Evolutionary conservation across 37 sponge, comb jelly and placozoan genomes (phyloP).

Genomic region (Eunapius fragilis): DNA sequence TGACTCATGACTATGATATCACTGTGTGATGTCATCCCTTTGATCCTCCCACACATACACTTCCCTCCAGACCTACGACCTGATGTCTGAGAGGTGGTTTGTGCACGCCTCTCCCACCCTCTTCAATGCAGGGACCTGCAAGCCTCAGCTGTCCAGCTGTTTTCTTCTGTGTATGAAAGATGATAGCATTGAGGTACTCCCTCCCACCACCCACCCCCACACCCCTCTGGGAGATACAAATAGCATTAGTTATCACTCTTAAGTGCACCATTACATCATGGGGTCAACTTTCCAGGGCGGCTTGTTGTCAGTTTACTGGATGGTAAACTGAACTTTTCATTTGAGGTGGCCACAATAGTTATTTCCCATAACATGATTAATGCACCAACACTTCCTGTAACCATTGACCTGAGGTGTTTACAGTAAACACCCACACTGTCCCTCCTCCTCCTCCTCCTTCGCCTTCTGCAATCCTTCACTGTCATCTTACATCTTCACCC

Average conservation of each 20-base stretch:
- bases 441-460: too few species aligned
- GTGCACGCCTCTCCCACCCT: constrained; percentile 99
- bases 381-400: background rate
- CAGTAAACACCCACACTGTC: background rate
- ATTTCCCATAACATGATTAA: too few species aligned
- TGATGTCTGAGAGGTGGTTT: constrained; percentile 99
- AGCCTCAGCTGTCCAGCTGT: constrained; percentile 95
- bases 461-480: too few species aligned
- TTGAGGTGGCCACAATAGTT: too few species aligned
- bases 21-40: too few species aligned
- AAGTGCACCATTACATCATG: too few species aligned
- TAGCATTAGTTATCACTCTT: too few species aligned
- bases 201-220: too few species aligned
- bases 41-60: background rate
- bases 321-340: too few species aligned
- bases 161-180: constrained; percentile 98
- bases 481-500: background rate
- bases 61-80: constrained; percentile 86
- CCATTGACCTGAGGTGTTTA: background rate
- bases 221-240: too few species aligned
- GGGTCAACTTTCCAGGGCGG: too few species aligned
- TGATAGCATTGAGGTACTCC: constrained; percentile 90
- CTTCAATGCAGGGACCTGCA: constrained; percentile 98
- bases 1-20: background rate
- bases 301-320: too few species aligned